phyloP scores from a whole-genome alignment of 1,140 invertebrate species.

The Saccostrea glomerata region DNA sequence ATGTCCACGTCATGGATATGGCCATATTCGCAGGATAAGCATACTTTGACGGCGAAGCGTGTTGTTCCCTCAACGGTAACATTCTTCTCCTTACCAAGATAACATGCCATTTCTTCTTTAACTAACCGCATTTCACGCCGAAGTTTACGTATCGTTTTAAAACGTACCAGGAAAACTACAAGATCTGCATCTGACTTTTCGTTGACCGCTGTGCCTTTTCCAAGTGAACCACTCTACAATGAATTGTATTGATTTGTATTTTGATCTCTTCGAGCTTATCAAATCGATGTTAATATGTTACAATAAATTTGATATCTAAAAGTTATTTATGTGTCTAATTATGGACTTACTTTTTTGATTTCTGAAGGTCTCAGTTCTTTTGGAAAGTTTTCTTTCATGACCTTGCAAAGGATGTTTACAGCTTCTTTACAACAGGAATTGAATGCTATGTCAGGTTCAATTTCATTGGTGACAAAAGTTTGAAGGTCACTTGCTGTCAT shows the following conservation, averaged over 20 bases:
- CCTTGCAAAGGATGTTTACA: background rate
- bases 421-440: background rate
- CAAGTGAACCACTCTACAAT: conserved; percentile 39
- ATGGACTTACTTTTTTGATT: conserved; percentile 28
- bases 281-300: background rate
- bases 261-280: background rate
- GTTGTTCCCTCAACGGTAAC: conserved; percentile 9
- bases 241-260: background rate
- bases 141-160: background rate
- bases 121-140: background rate
- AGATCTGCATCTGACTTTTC: conserved; percentile 47
- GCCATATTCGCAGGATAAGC: background rate
- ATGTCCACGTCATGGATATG: conserved; percentile 40
- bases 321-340: background rate
- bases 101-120: background rate
- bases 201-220: conserved; percentile 42
- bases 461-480: conserved; percentile 5
- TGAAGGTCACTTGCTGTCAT: background rate
- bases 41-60: conserved; percentile 17
- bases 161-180: conserved; percentile 12
- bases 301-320: no score
- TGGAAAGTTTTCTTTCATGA: conserved; percentile 40
- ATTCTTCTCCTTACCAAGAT: background rate
- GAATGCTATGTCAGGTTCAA: conserved; percentile 37
- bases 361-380: conserved; percentile 5